Evolutionary conservation across 2,113 vertebrate genomes (phyloP).

Genomic region (Emydocephalus ijimae): DNA sequence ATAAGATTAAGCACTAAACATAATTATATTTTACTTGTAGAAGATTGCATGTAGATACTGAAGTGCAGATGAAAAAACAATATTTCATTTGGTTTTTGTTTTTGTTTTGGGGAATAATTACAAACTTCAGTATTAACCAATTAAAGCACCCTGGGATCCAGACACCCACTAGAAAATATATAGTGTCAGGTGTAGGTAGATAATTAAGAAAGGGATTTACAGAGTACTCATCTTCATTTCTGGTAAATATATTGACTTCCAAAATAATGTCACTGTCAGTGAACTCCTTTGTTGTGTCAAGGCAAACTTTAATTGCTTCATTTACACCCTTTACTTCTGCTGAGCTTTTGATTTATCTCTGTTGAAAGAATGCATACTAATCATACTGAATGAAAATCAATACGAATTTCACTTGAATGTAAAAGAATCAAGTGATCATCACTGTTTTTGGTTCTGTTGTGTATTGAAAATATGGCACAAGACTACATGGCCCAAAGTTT

Average conservation of each 20-base stretch:
- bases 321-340: conserved; percentile 1
- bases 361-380: background rate
- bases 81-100: background rate
- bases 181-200: background rate
- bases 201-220: conserved; percentile 31
- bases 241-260: conserved; percentile 14
- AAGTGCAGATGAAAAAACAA: background rate
- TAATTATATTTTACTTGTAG: background rate
- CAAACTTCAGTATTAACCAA: background rate
- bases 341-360: conserved; percentile 20
- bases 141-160: conserved; percentile 20
- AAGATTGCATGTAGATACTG: background rate
- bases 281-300: background rate
- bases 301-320: conserved; percentile 17
- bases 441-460: background rate
- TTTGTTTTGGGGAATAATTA: background rate
- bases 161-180: background rate
- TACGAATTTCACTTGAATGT: conserved; percentile 17
- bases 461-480: background rate
- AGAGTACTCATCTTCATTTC: conserved; percentile 9
- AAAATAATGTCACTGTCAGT: conserved; percentile 1
- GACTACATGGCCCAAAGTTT: background rate
- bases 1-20: background rate
- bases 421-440: background rate
- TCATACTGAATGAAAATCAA: background rate